These are phyloP conservation scores for Chorisops tibialis DNA, from an alignment of 2,888 invertebrate genomes.

Conservation along the genomic window DNA sequence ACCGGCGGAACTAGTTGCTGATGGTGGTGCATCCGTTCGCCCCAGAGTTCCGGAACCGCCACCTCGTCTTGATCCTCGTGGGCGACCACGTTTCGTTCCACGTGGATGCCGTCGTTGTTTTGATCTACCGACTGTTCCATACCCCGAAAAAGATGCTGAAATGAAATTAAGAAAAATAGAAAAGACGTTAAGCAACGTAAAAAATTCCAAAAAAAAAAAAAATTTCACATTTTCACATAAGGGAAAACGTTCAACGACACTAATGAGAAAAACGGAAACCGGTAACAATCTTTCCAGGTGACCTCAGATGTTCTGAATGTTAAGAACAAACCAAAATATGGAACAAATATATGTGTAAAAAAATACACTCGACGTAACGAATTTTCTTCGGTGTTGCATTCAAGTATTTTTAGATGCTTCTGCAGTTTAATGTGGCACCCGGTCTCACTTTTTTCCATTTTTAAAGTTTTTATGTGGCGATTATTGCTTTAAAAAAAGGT, in stretches of 20 bases:
- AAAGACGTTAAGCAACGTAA: too few relatives aligned
- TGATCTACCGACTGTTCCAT: conserved; percentile 44
- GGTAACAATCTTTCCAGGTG: conserved; percentile 14
- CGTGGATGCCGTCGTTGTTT: conserved; percentile 54
- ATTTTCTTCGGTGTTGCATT: not conserved
- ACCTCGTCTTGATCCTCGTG: conserved; percentile 68
- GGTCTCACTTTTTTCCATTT: not conserved
- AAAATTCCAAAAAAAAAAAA: not conserved
- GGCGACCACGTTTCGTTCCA: conserved; percentile 68
- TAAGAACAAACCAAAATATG: not conserved
- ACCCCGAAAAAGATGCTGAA: conserved; percentile 42
- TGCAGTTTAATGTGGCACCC: conserved; percentile 6
- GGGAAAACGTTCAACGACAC: not conserved
- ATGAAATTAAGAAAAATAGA: conserved; percentile 10
- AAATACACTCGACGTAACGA: conserved; percentile 6
- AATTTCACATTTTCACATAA: not conserved
- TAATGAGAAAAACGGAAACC: conserved; percentile 8
- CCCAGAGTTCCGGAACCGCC: conserved; percentile 51
- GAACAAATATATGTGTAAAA: not conserved
- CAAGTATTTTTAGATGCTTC: conserved; percentile 4
- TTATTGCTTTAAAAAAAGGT: not conserved
- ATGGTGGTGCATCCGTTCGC: conserved; percentile 37
- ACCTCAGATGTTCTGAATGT: conserved; percentile 6
- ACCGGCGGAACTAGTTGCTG: conserved; percentile 34
- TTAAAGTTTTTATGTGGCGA: conserved; percentile 1